Evolutionary conservation across 1,140 invertebrate genomes (phyloP).

Genomic region (Popillia japonica): DNA sequence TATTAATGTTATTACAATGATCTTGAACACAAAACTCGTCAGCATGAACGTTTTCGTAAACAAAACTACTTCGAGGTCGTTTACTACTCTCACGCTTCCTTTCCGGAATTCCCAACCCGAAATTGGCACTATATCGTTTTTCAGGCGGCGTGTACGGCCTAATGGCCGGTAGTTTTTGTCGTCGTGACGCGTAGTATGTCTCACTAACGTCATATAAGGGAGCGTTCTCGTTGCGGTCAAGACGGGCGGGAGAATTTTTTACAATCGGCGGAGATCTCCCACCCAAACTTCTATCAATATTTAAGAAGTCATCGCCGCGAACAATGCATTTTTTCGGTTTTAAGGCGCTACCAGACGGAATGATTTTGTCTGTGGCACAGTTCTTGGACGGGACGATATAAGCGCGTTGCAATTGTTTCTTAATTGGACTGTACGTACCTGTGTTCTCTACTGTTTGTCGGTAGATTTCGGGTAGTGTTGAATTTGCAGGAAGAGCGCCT

Average conservation of each 20-base stretch:
- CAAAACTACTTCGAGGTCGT: constrained; percentile 51
- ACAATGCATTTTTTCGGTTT: constrained; percentile 37
- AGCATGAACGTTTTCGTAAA: constrained; percentile 57
- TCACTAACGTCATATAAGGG: neutral
- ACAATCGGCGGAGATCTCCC: neutral
- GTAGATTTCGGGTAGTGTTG: constrained; percentile 54
- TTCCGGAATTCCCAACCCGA: constrained; percentile 46
- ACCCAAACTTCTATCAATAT: neutral
- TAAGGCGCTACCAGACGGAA: constrained; percentile 43
- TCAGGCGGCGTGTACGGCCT: constrained; percentile 56
- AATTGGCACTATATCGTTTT: constrained; percentile 56
- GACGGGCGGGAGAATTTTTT: neutral
- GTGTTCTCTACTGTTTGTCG: constrained; percentile 57
- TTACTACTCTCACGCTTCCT: constrained; percentile 38
- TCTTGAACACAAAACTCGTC: constrained; percentile 51
- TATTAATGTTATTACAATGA: constrained; percentile 42
- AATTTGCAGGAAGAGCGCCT: constrained; percentile 30
- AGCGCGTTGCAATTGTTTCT: constrained; percentile 50
- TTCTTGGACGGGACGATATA: constrained; percentile 56
- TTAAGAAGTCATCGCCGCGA: neutral
- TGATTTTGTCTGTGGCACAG: constrained; percentile 54
- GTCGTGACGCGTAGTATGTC: constrained; percentile 35
- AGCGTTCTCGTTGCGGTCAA: constrained; percentile 13
- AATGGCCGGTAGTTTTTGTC: constrained; percentile 40
- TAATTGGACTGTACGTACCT: constrained; percentile 58